A percentile compares a stretch with the other conserved stretches of the same genome.
Evolutionary conservation across 2,888 invertebrate species (phyloP).

Genomic region (Theristus sp.): DNA sequence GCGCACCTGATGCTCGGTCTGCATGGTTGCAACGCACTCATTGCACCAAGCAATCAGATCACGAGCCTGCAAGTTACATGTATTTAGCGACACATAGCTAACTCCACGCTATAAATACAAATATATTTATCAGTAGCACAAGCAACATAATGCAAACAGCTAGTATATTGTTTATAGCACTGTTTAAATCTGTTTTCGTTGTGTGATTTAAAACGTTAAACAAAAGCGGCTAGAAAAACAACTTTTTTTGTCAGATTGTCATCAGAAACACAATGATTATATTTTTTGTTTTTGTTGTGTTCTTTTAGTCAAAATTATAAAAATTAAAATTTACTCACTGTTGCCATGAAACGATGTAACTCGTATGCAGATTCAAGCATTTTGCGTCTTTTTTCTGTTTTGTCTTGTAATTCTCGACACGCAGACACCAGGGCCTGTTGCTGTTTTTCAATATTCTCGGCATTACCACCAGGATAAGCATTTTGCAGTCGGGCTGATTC

Average conservation of each 20-base stretch:
- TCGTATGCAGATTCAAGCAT: slow-evolving; percentile 67
- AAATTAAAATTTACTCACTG: slow-evolving; percentile 36
- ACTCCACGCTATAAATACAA: too few species aligned
- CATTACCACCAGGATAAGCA: slow-evolving; percentile 45
- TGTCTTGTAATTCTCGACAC: slow-evolving; percentile 64
- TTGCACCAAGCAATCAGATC: slow-evolving; percentile 75
- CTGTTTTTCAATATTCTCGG: slow-evolving; percentile 65
- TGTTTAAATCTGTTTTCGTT: too few species aligned
- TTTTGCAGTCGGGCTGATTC: neutral
- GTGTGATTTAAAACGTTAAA: too few species aligned
- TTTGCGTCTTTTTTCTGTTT: slow-evolving; percentile 57
- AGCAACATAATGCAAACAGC: too few species aligned
- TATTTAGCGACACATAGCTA: too few species aligned
- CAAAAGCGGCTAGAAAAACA: too few species aligned
- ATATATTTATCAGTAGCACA: too few species aligned
- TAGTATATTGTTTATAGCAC: too few species aligned
- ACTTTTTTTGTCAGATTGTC: too few species aligned
- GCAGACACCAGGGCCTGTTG: slow-evolving; percentile 65
- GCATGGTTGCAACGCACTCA: slow-evolving; percentile 53
- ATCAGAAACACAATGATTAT: too few species aligned
- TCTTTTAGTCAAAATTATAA: neutral
- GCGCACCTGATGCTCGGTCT: slow-evolving; percentile 54
- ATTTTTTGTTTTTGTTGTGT: too few species aligned
- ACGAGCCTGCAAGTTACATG: slow-evolving; percentile 47
- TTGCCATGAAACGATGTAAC: slow-evolving; percentile 67